Percentiles rank a stretch among this genome's conserved stretches.
phyloP scores from a whole-genome alignment of 2,888 invertebrate genomes.

The Acanthopleura granulata region DNA sequence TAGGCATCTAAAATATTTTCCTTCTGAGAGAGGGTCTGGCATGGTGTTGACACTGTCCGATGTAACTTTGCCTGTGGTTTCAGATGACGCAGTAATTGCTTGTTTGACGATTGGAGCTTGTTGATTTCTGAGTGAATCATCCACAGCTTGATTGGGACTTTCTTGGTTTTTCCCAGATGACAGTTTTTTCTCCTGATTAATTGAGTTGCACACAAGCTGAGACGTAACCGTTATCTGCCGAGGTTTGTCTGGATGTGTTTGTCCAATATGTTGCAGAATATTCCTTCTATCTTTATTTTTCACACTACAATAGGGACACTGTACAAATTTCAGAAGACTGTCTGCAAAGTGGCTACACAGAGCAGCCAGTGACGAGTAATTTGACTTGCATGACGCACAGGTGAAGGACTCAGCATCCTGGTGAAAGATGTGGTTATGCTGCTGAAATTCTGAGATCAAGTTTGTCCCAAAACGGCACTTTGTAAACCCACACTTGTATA shows the following conservation, averaged over 20 bases:
- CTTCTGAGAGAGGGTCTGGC: no score
- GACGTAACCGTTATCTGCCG: conserved; percentile 54
- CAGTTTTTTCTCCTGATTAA: no score
- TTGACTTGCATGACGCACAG: conserved; percentile 50
- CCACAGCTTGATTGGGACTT: no score
- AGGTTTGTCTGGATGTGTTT: conserved; percentile 51
- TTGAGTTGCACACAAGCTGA: conserved; percentile 50
- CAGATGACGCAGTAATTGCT: no score
- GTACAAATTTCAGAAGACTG: conserved; percentile 54
- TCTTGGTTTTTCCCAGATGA: no score
- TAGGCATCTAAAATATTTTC: no score
- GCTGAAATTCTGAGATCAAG: conserved; percentile 43
- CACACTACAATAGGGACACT: conserved; percentile 54
- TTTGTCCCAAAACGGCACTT: conserved; percentile 55
- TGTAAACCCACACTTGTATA: conserved; percentile 51
- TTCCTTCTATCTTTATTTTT: conserved; percentile 46
- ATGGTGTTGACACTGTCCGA: no score
- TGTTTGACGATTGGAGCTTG: no score
- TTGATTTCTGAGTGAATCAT: no score
- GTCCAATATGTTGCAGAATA: conserved; percentile 48
- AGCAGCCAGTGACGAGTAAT: conserved; percentile 35
- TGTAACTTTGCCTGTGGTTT: no score
- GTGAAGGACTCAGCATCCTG: conserved; percentile 35
- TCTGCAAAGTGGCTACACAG: conserved; percentile 46
- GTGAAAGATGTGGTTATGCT: conserved; percentile 46